Evolutionary conservation across 2,888 invertebrate genomes (phyloP), one percentile per base, ranked within the genome.

Genomic region (Thyatira batis): DNA sequence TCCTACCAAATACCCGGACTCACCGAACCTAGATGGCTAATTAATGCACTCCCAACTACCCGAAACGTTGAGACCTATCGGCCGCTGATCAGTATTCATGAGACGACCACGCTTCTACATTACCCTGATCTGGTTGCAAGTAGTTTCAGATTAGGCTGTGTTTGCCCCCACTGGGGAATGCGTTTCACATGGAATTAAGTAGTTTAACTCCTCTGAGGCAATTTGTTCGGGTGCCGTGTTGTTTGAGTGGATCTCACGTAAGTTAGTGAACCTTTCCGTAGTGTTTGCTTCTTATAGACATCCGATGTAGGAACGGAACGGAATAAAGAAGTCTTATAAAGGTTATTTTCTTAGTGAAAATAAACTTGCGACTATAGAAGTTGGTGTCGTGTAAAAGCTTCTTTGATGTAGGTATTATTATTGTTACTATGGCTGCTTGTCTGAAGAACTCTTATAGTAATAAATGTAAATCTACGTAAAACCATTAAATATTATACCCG

Each of bases 11-110:
- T 13, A n/a, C 5, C 13, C 13, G 11, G 33, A 13, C 33, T 33
- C 33, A 17, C 17, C 17, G 28, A 27, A 48, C 48, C 50, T 50
- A 57, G 58, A 65, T 73, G 20, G 23, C 9, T 20, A 75, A 78
- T 74, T 76, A 78, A 74, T 71, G 67, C 65, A 62, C 60, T 60
- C 67, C 58, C 60, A 27, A 56, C 50, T 59, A 65, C 64, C 66
- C 63, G 63, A 65, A 61, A 65, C 66, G 65, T 65, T 63, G 58
- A 59, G 60, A 17, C 27, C 48, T 48, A 27, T 20, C 48, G 55
- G 55, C 51, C 58, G 51, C 69, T 76, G 71, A 73, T 89, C 80
- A 80, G 87, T 89, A 90, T 90, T 90, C 89, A 90, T 86, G 85
- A 86, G 80, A 73, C 73, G 76, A 72, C 70, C 71, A 67, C 74